Base-by-base conservation (phyloP, 1,140 invertebrate genomes). In the Bradysia coprophila region DNA sequence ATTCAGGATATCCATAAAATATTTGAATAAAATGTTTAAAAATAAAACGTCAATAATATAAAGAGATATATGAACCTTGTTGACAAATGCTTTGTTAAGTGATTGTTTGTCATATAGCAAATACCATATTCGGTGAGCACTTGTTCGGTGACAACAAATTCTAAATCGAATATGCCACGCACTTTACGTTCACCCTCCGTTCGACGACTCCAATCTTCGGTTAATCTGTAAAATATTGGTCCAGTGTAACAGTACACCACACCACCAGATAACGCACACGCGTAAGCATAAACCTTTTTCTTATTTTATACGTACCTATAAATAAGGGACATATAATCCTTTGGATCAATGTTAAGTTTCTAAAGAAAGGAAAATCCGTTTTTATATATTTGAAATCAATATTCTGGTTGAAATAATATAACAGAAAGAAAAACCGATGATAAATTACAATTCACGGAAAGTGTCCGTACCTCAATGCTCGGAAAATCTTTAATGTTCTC, bases 41-140 rank as follows among this genome's bases (percentile, higher is more conserved):
- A n/a, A n/a, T n/a, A n/a, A n/a, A n/a, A n/a, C n/a, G n/a, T n/a
- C n/a, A n/a, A n/a, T n/a, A n/a, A n/a, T n/a, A n/a, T n/a, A n/a
- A n/a, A n/a, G n/a, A n/a, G n/a, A n/a, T n/a, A n/a, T n/a, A n/a
- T 8, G 6, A 8, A 28, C 24, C 24, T 16, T 1, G 57, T 41
- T 5, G 54, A 53, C 15, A 58, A 51, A 21, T 55, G 46, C 2
- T 46, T 28, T 1, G 49, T 43, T 32, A 60, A 21, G 4, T 41
- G 46, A 1, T 49, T 50, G 22, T 58, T 60, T 2, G 50, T 45
- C 24, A 54, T 21, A 23, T 60, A 61, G 24, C 58, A 61, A 10
- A 60, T 31, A 3, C 57, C 57, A 24, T 49, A 57, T 42, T 60
- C 57, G 0, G 57, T 60, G 0, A 60, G 46, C 10, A 59, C 49